These are phyloP conservation scores for Panzeria rudis DNA, from an alignment of 2,888 invertebrate genomes.

Conservation along the genomic window DNA sequence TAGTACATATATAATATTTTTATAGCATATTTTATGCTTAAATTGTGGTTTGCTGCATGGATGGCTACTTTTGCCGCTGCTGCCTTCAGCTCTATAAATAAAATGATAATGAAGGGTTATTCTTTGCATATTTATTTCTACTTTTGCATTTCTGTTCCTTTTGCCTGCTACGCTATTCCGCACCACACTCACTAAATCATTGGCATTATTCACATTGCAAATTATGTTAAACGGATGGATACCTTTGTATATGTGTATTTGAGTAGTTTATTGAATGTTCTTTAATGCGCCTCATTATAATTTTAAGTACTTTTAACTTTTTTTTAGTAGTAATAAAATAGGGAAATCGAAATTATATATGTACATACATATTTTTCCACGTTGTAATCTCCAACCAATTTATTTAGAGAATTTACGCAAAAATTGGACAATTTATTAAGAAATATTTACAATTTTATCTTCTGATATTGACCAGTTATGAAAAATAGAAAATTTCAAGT, in stretches of 20 bases:
- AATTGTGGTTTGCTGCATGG: constrained; percentile 29
- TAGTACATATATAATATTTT: constrained; percentile 41
- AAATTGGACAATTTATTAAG: background rate
- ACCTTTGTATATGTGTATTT: constrained; percentile 11
- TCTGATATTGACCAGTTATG: background rate
- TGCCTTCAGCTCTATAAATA: constrained; percentile 43
- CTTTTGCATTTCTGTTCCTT: constrained; percentile 1
- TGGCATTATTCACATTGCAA: constrained; percentile 22
- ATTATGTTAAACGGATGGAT: constrained; percentile 33
- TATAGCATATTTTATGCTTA: constrained; percentile 46
- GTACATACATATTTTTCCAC: background rate
- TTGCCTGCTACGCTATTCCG: background rate
- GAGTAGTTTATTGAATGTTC: constrained; percentile 35
- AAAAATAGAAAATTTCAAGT: background rate
- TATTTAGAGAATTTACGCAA: background rate
- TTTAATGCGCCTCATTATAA: constrained; percentile 53
- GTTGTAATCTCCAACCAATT: background rate
- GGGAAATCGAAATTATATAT: background rate
- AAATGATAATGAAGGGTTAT: constrained; percentile 39
- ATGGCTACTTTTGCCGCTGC: constrained; percentile 27
- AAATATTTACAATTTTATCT: background rate
- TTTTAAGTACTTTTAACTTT: constrained; percentile 28
- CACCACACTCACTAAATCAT: background rate
- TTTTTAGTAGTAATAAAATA: background rate
- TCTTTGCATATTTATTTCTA: constrained; percentile 29